Evolutionary conservation across 2,888 invertebrate species (phyloP).

Genomic region (Tinea semifulvella): DNA sequence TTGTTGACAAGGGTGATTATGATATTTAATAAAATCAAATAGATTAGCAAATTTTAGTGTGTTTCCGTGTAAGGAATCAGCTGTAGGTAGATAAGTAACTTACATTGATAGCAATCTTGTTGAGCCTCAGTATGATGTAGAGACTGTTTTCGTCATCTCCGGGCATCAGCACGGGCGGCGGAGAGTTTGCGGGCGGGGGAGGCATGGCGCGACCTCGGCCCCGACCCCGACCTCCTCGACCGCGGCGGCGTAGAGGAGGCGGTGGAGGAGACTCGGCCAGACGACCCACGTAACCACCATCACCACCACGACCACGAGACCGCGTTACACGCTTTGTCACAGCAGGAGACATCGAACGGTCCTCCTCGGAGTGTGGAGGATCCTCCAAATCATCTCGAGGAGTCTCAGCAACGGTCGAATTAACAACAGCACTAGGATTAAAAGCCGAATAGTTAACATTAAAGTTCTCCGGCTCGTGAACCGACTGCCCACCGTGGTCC

Average conservation of each 20-base stretch:
- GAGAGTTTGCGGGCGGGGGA: constrained; percentile 57
- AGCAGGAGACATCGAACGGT: constrained; percentile 63
- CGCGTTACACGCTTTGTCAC: constrained; percentile 72
- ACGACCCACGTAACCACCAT: constrained; percentile 52
- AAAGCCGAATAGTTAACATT: constrained; percentile 54
- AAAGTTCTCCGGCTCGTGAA: constrained; percentile 59
- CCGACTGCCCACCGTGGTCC: constrained; percentile 61
- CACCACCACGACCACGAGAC: constrained; percentile 65
- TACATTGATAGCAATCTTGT: constrained; percentile 82
- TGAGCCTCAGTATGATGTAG: constrained; percentile 84
- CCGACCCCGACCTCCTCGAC: constrained; percentile 45
- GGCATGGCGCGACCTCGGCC: constrained; percentile 52
- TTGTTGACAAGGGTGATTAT: too few relatives aligned
- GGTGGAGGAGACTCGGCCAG: constrained; percentile 56
- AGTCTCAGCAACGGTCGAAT: constrained; percentile 38
- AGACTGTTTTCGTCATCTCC: constrained; percentile 85
- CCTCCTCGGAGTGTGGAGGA: constrained; percentile 30
- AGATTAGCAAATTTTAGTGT: too few relatives aligned
- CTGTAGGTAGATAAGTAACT: constrained; percentile 24
- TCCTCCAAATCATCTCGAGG: constrained; percentile 48
- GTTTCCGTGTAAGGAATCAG: too few relatives aligned
- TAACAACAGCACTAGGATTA: constrained; percentile 38
- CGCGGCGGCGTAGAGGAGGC: constrained; percentile 47
- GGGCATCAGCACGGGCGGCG: constrained; percentile 55
- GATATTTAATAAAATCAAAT: too few relatives aligned